These are phyloP conservation scores for Morinoia aosen DNA, from an alignment of 2,888 invertebrate genomes.

Conservation along the genomic window DNA sequence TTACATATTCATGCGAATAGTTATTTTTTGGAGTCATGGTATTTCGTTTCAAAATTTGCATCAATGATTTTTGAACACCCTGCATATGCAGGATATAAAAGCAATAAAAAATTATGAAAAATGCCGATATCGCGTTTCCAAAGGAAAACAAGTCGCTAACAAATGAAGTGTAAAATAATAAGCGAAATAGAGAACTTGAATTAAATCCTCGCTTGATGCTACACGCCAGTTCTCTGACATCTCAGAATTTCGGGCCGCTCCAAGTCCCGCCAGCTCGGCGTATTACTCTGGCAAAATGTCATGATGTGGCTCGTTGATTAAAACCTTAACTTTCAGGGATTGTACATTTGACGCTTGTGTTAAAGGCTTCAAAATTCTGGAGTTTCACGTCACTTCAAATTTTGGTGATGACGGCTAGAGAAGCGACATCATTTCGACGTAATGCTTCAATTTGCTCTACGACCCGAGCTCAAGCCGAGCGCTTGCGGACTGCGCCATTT, in stretches of 20 bases:
- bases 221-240: not conserved
- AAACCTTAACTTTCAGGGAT: constrained; percentile 2
- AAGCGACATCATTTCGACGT: constrained; percentile 25
- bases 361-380: constrained; percentile 3
- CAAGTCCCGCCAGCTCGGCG: not conserved
- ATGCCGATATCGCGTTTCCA: not conserved
- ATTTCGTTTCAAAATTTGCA: too few relatives aligned
- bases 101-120: not conserved
- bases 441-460: constrained; percentile 43
- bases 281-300: not conserved
- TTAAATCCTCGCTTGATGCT: not conserved
- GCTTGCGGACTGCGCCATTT: not conserved
- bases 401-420: constrained; percentile 4
- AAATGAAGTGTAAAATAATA: not conserved
- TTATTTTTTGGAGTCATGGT: too few relatives aligned
- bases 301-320: not conserved
- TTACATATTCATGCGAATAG: too few relatives aligned
- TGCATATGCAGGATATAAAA: too few relatives aligned
- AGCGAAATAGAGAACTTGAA: not conserved
- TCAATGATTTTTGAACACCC: too few relatives aligned
- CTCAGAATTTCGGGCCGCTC: not conserved
- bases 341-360: constrained; percentile 1
- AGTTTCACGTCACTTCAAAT: not conserved
- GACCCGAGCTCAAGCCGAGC: not conserved
- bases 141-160: not conserved